Conservation (phyloP, 2,888 invertebrate species). For the Nemoura dubitans region DNA sequence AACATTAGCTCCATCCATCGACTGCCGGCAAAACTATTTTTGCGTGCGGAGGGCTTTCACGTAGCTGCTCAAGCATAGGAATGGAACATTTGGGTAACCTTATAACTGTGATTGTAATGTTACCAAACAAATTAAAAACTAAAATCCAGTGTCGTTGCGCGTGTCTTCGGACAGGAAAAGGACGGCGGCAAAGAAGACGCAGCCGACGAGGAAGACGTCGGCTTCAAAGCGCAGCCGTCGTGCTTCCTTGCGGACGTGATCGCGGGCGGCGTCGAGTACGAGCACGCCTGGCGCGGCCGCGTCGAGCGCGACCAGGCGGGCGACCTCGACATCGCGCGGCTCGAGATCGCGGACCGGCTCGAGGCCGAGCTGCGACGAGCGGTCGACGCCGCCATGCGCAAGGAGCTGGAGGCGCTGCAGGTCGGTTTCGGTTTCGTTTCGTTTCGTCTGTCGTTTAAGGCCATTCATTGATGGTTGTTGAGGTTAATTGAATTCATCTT, state of each 20-base stretch:
- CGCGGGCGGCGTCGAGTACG: slow-evolving; percentile 77
- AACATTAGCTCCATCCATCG: no score
- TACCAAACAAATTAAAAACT: no score
- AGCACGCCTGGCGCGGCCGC: slow-evolving; percentile 84
- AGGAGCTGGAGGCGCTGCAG: slow-evolving; percentile 63
- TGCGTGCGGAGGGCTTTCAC: no score
- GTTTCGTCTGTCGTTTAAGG: no score
- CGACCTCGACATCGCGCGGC: slow-evolving; percentile 83
- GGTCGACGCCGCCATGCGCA: slow-evolving; percentile 76
- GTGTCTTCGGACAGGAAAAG: background rate
- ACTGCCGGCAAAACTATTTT: no score
- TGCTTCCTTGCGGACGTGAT: slow-evolving; percentile 77
- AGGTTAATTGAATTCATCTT: no score
- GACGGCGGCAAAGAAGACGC: background rate
- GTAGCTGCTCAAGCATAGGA: no score
- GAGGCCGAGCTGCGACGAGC: slow-evolving; percentile 83
- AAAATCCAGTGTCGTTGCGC: no score
- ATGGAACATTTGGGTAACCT: no score
- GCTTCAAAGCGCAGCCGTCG: slow-evolving; percentile 75
- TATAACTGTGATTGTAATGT: no score
- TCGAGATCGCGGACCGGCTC: slow-evolving; percentile 83
- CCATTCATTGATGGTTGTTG: no score
- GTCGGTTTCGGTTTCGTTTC: no score
- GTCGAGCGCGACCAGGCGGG: slow-evolving; percentile 80
- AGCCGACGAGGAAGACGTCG: slow-evolving; percentile 68